Percentiles rank a stretch among this genome's conserved stretches.
Evolutionary conservation across 2,797 vertebrate species (phyloP).

Genomic region (Falco novaeseelandiae): DNA sequence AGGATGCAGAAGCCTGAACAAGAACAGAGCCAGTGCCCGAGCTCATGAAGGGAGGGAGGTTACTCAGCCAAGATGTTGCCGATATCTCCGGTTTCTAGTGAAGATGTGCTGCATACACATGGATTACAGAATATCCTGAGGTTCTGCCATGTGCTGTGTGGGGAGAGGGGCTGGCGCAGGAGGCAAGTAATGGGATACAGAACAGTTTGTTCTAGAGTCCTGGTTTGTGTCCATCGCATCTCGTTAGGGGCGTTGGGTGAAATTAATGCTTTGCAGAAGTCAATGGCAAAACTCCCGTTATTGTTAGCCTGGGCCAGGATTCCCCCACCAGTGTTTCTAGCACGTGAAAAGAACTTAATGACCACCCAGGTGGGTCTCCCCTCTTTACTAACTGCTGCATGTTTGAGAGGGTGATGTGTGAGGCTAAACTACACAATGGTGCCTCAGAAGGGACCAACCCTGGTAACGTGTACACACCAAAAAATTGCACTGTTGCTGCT

Average conservation of each 20-base stretch:
- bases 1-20: background rate
- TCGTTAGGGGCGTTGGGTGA: background rate
- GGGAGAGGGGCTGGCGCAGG: background rate
- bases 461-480: fast-evolving
- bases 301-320: background rate
- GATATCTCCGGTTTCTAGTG: background rate
- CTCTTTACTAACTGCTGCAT: background rate
- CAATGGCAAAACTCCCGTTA: background rate
- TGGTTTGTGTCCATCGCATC: background rate
- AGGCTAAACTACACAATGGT: fast-evolving
- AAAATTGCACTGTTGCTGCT: background rate
- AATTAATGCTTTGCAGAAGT: background rate
- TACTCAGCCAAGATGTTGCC: background rate
- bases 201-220: background rate
- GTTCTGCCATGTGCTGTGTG: background rate
- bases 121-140: fast-evolving
- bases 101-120: fast-evolving
- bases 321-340: background rate
- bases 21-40: fast-evolving
- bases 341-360: background rate
- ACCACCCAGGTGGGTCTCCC: background rate
- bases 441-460: background rate
- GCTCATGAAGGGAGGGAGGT: background rate
- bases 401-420: background rate
- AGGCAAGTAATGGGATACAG: background rate